phyloP scores from a whole-genome alignment of 2,888 invertebrate genomes.

The Folsomia candida region DNA sequence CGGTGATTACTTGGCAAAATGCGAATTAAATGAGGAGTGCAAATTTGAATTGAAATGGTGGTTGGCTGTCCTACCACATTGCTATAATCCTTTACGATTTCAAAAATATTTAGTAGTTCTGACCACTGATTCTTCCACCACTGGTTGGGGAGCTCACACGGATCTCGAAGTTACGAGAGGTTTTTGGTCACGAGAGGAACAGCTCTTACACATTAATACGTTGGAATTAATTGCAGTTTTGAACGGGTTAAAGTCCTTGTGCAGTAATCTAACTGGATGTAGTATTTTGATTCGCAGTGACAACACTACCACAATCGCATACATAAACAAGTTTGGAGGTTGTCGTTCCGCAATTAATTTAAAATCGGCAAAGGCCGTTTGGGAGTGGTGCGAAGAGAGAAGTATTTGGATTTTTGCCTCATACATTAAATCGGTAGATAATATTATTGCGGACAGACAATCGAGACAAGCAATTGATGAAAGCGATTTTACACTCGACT shows the following conservation, averaged over 20 bases:
- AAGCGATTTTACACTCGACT: slow-evolving; percentile 9
- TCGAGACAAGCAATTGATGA: slow-evolving; percentile 8
- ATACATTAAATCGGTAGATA: slow-evolving; percentile 17
- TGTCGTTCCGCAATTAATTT: not conserved
- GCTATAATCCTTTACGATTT: not conserved
- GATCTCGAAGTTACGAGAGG: not conserved
- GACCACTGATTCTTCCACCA: slow-evolving; percentile 23
- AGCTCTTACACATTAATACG: slow-evolving; percentile 16
- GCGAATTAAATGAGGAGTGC: not conserved
- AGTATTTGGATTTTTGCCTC: slow-evolving; percentile 14
- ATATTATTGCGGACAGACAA: slow-evolving; percentile 16
- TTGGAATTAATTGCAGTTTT: slow-evolving; percentile 24
- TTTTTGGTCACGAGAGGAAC: slow-evolving; percentile 15
- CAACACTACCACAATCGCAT: slow-evolving; percentile 29
- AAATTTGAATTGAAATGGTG: slow-evolving; percentile 19
- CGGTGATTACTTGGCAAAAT: not conserved
- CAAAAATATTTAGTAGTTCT: slow-evolving; percentile 15
- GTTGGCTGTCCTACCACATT: not conserved
- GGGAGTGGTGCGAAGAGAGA: slow-evolving; percentile 19
- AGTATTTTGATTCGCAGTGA: slow-evolving; percentile 23
- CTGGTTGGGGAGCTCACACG: slow-evolving; percentile 26
- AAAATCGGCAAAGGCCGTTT: slow-evolving; percentile 16
- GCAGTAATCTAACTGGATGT: not conserved
- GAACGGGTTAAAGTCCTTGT: slow-evolving; percentile 9
- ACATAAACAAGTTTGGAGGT: slow-evolving; percentile 31